These are phyloP conservation scores for Steinernema khuongi DNA, from an alignment of 1,140 invertebrate species.

Conservation along the genomic window DNA sequence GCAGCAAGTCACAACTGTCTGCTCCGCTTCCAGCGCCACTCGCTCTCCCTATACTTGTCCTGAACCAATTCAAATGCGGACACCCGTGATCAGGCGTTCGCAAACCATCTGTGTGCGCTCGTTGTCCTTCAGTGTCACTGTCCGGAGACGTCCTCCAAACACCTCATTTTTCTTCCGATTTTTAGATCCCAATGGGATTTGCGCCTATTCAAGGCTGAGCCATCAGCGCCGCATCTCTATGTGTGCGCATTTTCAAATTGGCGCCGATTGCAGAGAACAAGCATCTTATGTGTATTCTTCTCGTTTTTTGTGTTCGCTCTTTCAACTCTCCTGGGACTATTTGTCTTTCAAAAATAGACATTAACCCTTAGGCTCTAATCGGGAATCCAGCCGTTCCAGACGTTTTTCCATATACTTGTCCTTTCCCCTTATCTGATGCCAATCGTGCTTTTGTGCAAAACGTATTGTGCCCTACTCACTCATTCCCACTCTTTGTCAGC, in stretches of 20 bases:
- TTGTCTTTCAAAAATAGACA: background rate
- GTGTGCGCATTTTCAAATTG: background rate
- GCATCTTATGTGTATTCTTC: background rate
- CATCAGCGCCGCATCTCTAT: background rate
- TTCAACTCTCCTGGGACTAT: background rate
- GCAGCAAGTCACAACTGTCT: background rate
- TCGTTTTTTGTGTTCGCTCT: background rate
- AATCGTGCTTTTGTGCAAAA: too few species aligned
- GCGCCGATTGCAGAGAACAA: background rate
- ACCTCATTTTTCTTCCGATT: slow-evolving; percentile 3
- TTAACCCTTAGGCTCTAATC: background rate
- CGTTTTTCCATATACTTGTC: too few species aligned
- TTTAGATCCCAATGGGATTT: background rate
- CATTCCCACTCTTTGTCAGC: background rate
- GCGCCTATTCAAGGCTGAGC: background rate
- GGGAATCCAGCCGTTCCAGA: too few species aligned
- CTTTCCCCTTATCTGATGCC: too few species aligned
- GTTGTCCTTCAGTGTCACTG: background rate
- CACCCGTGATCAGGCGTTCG: background rate
- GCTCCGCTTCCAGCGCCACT: background rate
- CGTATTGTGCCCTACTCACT: background rate
- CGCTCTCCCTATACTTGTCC: background rate
- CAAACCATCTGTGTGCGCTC: slow-evolving; percentile 5
- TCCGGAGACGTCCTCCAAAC: background rate
- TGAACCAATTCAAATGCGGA: background rate